A percentile compares a stretch with the other conserved stretches of the same genome.
phyloP scores from a whole-genome alignment of 2,888 invertebrate species.

The Mesochorus sp. region DNA sequence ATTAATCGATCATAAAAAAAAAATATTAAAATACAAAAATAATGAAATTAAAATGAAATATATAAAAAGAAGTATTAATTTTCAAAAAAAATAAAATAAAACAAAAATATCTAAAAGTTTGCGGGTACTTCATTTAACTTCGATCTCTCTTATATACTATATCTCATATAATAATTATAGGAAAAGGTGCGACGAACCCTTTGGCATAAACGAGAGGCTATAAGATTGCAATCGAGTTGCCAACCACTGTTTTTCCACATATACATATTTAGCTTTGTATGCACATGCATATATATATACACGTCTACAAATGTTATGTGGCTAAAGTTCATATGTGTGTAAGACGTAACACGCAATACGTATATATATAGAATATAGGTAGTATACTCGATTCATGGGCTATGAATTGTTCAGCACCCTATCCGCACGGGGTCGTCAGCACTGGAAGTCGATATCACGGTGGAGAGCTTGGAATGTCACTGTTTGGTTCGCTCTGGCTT shows the following conservation, averaged over 20 bases:
- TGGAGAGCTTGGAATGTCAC: slow-evolving; percentile 68
- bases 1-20: no score
- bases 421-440: slow-evolving; percentile 75
- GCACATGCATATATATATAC: not conserved
- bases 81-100: no score
- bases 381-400: slow-evolving; percentile 43
- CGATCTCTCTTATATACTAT: no score
- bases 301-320: not conserved
- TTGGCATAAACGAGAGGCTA: not conserved
- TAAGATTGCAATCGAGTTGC: slow-evolving; percentile 16
- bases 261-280: not conserved
- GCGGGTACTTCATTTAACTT: no score
- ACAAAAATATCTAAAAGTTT: no score
- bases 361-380: slow-evolving; percentile 20
- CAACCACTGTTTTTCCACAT: not conserved
- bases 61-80: no score
- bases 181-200: slow-evolving; percentile 48
- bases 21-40: no score
- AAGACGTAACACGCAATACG: not conserved
- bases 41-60: no score
- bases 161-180: no score
- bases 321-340: no score
- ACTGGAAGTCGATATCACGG: slow-evolving; percentile 72
- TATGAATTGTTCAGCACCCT: slow-evolving; percentile 76
- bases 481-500: slow-evolving; percentile 69